These are phyloP conservation scores for Sisor rabdophorus DNA, from an alignment of 2,113 vertebrate genomes.

Conservation along the genomic window DNA sequence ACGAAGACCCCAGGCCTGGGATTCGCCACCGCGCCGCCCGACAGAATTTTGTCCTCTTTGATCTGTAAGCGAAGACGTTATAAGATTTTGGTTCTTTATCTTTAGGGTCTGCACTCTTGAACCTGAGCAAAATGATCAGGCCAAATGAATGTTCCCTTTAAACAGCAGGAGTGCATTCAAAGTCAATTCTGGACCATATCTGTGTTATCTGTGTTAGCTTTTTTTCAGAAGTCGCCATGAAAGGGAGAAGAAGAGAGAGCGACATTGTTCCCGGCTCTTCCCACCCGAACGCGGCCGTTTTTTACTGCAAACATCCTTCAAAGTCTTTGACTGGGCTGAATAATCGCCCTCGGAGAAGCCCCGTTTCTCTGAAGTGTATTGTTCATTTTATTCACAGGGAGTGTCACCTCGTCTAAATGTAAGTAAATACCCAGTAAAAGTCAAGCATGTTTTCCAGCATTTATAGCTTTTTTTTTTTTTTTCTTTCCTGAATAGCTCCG, in stretches of 20 bases:
- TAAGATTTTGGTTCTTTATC: neutral
- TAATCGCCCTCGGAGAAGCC: constrained; percentile 10
- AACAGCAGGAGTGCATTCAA: constrained; percentile 36
- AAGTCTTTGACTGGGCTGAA: constrained; percentile 24
- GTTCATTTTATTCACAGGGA: constrained; percentile 4
- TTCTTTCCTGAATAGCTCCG: constrained; percentile 16
- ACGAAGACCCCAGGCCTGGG: too few relatives aligned
- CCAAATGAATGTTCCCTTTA: constrained; percentile 35
- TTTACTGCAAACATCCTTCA: constrained; percentile 11
- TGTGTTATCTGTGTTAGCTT: neutral
- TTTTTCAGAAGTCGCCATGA: constrained; percentile 4
- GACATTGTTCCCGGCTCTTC: constrained; percentile 1
- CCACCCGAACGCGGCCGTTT: constrained; percentile 20
- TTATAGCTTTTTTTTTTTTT: constrained; percentile 21
- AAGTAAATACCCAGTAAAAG: constrained; percentile 29
- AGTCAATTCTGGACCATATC: constrained; percentile 16
- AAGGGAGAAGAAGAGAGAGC: neutral
- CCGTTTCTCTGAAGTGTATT: constrained; percentile 18
- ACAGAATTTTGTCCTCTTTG: too few relatives aligned
- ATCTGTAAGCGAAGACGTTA: neutral
- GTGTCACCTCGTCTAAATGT: constrained; percentile 30
- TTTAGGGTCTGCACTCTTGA: constrained; percentile 1
- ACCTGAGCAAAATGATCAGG: constrained; percentile 28
- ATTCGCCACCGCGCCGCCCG: too few relatives aligned
- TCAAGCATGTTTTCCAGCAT: constrained; percentile 2